Percentiles rank a stretch among this genome's conserved stretches.
Conservation (phyloP, 2,888 invertebrate species). For the Camponotus fellah region DNA sequence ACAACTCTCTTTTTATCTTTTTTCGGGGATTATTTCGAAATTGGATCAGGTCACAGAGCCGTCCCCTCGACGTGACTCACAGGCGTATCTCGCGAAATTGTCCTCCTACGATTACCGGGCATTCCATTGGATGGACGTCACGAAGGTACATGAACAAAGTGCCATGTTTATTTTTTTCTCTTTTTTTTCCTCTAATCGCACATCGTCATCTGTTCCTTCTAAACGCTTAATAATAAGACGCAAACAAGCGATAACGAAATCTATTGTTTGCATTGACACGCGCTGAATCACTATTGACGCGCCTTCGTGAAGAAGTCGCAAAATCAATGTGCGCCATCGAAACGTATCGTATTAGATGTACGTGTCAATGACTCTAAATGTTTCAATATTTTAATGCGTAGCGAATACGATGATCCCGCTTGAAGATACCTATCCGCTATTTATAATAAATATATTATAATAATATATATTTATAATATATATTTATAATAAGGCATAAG, state of each 20-base stretch:
- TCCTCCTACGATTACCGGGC: constrained; percentile 44
- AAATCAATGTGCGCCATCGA: constrained; percentile 6
- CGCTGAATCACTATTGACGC: constrained; percentile 34
- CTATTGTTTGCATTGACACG: constrained; percentile 43
- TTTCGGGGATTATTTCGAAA: constrained; percentile 66
- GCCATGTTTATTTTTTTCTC: constrained; percentile 6
- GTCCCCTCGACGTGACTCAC: constrained; percentile 42
- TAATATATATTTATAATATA: too few relatives aligned
- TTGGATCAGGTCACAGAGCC: constrained; percentile 65
- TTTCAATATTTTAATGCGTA: not conserved
- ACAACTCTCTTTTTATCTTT: constrained; percentile 32
- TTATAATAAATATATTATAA: too few relatives aligned
- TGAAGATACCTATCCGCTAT: not conserved
- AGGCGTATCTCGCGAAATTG: constrained; percentile 51
- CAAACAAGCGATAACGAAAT: constrained; percentile 42
- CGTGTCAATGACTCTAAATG: not conserved
- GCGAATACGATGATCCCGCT: too few relatives aligned
- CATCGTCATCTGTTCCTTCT: constrained; percentile 3
- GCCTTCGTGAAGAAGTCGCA: constrained; percentile 29
- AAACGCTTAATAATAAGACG: constrained; percentile 19
- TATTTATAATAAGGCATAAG: too few relatives aligned
- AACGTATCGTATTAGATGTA: not conserved
- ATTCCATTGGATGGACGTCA: constrained; percentile 53
- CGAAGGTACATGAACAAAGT: constrained; percentile 35
- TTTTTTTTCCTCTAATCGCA: not conserved